Evolutionary conservation across 2,797 vertebrate species (phyloP), one percentile per base, ranked within the genome.

Genomic region (Myoxocephalus aenaeus): DNA sequence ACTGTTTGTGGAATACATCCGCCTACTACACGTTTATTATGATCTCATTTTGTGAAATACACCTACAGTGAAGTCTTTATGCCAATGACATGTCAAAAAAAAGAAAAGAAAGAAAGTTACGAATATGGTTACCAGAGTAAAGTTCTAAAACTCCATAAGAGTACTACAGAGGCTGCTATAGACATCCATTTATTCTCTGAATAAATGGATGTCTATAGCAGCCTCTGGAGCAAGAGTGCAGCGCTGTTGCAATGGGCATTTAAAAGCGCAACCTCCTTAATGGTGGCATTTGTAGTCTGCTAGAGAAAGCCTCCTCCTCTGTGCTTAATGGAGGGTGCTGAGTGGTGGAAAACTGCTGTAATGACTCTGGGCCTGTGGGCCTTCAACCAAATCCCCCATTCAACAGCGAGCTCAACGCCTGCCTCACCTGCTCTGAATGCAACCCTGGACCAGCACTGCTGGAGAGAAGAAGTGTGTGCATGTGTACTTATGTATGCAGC

Each of bases 291-390:
- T 65, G 48, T 46, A 69, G 58, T 57, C 58, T 73, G 80, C 65
- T 44, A 76, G 54, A 81, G 54, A 64, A 75, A 25, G 32, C 42
- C 73, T 79, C 70, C 65, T 81, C 64, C 61, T 77, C 75, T 70
- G 57, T 85, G 86, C 73, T 84, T 89, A 89, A 92, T 87, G 69
- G 79, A 75, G 65, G 84, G 59, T 82, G 86, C 84, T 83, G 87
- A 88, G 88, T 75, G 80, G 78, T 69, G 82, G 84, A 92, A 85
- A 89, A 86, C 65, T 4, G 63, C 83, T 86, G 75, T 90, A 92
- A 93, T 89, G 89, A 92, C 57, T 84, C 62, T 66, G 85, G 84
- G 87, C 77, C 88, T 77, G 70, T 86, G 86, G 83, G 83, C 75
- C 62, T 77, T 81, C 62, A 57, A 79, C 73, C 86, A 87, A 91